These are phyloP conservation scores for Chelon auratus DNA, from an alignment of 2,797 vertebrate genomes.

Conservation along the genomic window DNA sequence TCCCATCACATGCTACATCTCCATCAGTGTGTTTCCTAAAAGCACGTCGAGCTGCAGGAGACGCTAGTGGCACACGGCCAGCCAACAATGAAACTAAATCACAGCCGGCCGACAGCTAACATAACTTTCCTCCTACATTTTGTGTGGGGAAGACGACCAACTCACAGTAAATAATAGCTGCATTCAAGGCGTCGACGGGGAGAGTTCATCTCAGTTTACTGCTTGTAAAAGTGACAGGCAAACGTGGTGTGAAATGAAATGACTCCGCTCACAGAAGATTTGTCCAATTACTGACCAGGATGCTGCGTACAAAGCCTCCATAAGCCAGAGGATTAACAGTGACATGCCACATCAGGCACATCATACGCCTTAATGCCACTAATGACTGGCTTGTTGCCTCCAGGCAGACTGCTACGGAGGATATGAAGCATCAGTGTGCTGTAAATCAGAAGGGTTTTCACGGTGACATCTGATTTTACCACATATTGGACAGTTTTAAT, in stretches of 20 bases:
- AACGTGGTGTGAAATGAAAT: constrained; percentile 1
- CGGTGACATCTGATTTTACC: too few relatives aligned
- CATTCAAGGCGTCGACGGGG: background rate
- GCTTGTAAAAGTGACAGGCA: background rate
- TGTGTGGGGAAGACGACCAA: constrained; percentile 9
- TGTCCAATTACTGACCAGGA: constrained; percentile 17
- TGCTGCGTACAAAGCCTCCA: constrained; percentile 34
- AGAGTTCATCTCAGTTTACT: background rate
- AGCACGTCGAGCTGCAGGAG: background rate
- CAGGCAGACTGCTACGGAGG: background rate
- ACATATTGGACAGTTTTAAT: background rate
- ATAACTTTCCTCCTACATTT: constrained; percentile 21
- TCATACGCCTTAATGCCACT: constrained; percentile 19
- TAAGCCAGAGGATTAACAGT: constrained; percentile 42
- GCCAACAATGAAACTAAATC: constrained; percentile 6
- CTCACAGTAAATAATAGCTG: background rate
- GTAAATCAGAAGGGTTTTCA: background rate
- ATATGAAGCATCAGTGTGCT: background rate
- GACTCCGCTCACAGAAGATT: background rate
- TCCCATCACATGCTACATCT: too few relatives aligned
- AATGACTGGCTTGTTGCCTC: constrained; percentile 10
- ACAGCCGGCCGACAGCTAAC: background rate
- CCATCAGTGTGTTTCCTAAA: background rate
- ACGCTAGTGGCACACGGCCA: background rate
- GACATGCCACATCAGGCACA: constrained; percentile 25